Percentiles rank a stretch among this genome's conserved stretches.
Conservation (phyloP, 1,140 invertebrate genomes). For the Aphaenogaster floridana region DNA sequence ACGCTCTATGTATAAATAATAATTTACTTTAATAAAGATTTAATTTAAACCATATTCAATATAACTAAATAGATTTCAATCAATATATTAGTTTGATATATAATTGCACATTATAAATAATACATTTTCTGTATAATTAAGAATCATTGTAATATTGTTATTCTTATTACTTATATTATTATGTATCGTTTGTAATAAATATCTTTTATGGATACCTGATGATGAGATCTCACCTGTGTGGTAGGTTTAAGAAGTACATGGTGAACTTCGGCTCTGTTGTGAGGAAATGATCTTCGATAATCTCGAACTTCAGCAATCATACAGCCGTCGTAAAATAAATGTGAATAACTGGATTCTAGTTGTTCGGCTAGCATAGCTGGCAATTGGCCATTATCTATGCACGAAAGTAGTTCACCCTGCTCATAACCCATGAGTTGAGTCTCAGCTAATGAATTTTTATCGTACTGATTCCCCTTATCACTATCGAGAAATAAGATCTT, state of each 20-base stretch:
- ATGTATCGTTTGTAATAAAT: not conserved
- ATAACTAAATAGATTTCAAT: not conserved
- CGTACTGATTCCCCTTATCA: conserved; percentile 83
- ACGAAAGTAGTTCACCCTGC: conserved; percentile 92
- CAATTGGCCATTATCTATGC: conserved; percentile 94
- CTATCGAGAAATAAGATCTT: conserved; percentile 73
- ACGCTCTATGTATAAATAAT: conserved; percentile 88
- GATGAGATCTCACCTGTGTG: conserved; percentile 89
- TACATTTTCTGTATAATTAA: not conserved
- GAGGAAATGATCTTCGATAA: conserved; percentile 92
- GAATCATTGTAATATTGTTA: not conserved
- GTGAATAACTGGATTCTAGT: conserved; percentile 92
- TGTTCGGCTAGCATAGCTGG: conserved; percentile 95
- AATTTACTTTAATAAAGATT: not conserved
- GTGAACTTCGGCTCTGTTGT: conserved; percentile 90
- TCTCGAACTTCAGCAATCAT: conserved; percentile 97
- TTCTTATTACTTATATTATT: not conserved
- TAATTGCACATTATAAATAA: not conserved
- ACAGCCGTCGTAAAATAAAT: conserved; percentile 96
- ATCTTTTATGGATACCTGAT: not conserved
- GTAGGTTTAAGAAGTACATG: conserved; percentile 96
- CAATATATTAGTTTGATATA: not conserved
- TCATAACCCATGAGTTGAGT: conserved; percentile 92
- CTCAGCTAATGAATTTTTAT: conserved; percentile 90
- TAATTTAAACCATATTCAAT: conserved; percentile 24